Conservation (phyloP, 2,888 invertebrate genomes). For the Malacosoma neustria region DNA sequence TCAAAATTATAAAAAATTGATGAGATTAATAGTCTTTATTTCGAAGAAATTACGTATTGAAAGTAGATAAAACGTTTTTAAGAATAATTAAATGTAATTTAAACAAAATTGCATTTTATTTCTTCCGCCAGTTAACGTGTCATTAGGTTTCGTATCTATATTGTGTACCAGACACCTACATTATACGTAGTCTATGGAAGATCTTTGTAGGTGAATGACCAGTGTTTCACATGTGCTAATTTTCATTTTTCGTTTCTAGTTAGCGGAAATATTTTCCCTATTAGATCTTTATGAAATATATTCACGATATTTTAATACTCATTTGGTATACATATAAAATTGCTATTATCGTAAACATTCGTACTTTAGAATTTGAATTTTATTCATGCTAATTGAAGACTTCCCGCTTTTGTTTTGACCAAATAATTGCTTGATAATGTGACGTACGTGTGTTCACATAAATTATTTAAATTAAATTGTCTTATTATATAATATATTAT, state of each 20-base stretch:
- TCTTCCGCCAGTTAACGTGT: no score
- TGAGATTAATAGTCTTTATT: no score
- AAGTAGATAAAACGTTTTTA: no score
- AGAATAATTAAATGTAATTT: no score
- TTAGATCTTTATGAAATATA: slow-evolving; percentile 19
- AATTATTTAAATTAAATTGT: no score
- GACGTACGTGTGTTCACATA: no score
- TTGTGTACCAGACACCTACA: not conserved
- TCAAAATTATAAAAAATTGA: no score
- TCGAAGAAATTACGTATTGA: no score
- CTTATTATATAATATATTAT: no score
- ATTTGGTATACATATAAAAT: not conserved
- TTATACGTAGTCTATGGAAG: slow-evolving; percentile 6
- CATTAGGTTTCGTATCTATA: not conserved
- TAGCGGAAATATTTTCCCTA: slow-evolving; percentile 39
- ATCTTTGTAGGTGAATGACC: slow-evolving; percentile 49
- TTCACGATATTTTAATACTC: not conserved
- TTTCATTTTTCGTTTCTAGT: slow-evolving; percentile 45
- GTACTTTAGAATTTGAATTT: not conserved
- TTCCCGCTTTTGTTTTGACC: not conserved
- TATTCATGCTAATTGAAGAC: not conserved
- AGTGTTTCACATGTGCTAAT: slow-evolving; percentile 54
- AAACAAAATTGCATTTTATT: no score
- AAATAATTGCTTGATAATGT: no score
- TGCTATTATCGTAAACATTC: not conserved